These are phyloP conservation scores for Martes flavigula DNA, from an alignment of 2,797 vertebrate species.

Conservation along the genomic window DNA sequence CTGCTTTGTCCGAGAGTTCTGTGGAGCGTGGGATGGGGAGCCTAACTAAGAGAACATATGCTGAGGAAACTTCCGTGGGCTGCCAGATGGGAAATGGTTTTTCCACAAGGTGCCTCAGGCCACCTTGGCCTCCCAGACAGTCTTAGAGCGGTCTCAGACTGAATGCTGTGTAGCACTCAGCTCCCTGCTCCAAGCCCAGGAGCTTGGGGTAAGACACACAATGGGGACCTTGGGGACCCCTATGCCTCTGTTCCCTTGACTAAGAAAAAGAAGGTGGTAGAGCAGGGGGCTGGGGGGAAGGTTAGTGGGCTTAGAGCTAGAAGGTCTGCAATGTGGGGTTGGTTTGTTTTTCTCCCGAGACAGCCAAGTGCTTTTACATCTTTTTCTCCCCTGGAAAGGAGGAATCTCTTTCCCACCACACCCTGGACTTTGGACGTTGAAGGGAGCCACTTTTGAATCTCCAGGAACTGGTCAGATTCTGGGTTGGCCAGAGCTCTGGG, in stretches of 20 bases:
- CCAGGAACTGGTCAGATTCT: slow-evolving; percentile 8
- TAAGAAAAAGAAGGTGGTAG: background rate
- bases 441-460: slow-evolving; percentile 29
- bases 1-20: background rate
- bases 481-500: background rate
- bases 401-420: background rate
- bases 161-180: background rate
- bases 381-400: background rate
- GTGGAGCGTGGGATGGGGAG: background rate
- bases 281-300: accelerated
- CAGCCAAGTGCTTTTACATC: background rate
- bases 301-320: background rate
- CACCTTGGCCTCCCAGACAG: background rate
- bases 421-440: background rate
- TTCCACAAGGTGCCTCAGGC: slow-evolving; percentile 70
- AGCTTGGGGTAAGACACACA: background rate
- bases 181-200: background rate
- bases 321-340: background rate
- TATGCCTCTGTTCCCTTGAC: background rate
- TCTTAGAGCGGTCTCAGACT: background rate
- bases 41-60: background rate
- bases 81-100: slow-evolving; percentile 77
- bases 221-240: background rate
- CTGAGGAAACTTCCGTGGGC: slow-evolving; percentile 9
- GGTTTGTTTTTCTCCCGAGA: background rate